A percentile compares a stretch with the other conserved stretches of the same genome.
Evolutionary conservation across 2,113 vertebrate species (phyloP).

Genomic region (Equus przewalskii): DNA sequence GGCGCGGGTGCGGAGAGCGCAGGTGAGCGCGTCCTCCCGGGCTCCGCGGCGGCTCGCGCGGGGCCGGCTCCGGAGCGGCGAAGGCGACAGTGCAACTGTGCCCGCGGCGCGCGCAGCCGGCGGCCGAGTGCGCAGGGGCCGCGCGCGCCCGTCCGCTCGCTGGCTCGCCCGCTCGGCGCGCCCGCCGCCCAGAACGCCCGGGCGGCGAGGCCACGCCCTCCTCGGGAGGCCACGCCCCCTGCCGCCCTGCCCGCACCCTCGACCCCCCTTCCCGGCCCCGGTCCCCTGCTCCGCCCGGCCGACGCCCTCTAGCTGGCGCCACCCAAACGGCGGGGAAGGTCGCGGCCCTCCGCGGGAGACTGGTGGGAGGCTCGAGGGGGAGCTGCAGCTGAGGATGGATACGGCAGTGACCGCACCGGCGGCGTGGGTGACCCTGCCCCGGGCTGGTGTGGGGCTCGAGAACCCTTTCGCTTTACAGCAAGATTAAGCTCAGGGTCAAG

Average conservation of each 20-base stretch:
- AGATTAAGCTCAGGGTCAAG: slow-evolving; percentile 67
- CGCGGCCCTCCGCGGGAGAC: not conserved
- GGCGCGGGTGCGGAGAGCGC: not conserved
- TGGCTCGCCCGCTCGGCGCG: not conserved
- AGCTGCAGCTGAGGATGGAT: not conserved
- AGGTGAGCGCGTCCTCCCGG: not conserved
- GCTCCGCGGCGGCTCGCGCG: not conserved
- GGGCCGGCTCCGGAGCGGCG: not conserved
- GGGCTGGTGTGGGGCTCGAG: not conserved
- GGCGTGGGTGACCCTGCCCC: slow-evolving; percentile 61
- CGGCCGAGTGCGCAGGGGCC: not conserved
- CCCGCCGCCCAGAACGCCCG: not conserved
- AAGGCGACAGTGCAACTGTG: not conserved
- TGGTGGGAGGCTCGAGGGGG: not conserved
- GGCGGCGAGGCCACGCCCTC: slow-evolving; percentile 62
- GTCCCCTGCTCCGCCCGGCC: not conserved
- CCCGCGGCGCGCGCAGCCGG: not conserved
- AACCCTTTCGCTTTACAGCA: not conserved
- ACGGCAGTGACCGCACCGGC: not conserved
- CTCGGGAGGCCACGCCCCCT: not conserved
- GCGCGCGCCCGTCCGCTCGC: not conserved
- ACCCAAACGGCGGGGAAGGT: not conserved
- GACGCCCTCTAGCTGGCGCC: slow-evolving; percentile 43
- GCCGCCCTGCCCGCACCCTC: not conserved
- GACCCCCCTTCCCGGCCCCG: not conserved